These are phyloP conservation scores for Papilio polyxenes DNA, from an alignment of 1,140 invertebrate species.

Conservation along the genomic window DNA sequence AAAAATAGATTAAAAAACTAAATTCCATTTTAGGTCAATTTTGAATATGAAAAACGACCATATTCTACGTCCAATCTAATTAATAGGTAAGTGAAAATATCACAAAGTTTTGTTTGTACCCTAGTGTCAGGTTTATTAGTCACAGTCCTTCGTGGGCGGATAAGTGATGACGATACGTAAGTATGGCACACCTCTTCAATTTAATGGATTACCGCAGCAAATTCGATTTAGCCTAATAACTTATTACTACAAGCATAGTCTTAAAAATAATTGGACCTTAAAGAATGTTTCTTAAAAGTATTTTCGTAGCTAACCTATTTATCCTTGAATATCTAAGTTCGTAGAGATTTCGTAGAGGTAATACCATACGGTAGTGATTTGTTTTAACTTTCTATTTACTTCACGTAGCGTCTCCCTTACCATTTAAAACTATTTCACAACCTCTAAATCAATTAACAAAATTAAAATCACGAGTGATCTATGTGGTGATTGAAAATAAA, in stretches of 20 bases:
- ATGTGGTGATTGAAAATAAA: no score
- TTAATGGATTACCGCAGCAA: slow-evolving; percentile 27
- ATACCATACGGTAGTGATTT: no score
- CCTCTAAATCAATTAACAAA: no score
- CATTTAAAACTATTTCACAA: no score
- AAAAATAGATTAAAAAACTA: not conserved
- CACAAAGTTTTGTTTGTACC: slow-evolving; percentile 52
- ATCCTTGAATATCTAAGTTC: no score
- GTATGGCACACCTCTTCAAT: slow-evolving; percentile 35
- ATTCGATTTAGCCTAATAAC: not conserved
- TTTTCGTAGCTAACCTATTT: no score
- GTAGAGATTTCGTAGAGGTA: no score
- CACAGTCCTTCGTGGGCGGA: slow-evolving; percentile 47
- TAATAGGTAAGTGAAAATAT: slow-evolving; percentile 38
- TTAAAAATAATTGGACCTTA: no score
- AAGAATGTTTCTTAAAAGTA: no score
- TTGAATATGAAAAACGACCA: not conserved
- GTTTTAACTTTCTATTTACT: no score
- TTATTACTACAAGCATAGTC: not conserved
- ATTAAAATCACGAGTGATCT: no score
- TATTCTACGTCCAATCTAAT: not conserved
- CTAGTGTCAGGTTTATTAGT: slow-evolving; percentile 52
- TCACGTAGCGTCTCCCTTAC: no score
- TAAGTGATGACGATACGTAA: slow-evolving; percentile 20
- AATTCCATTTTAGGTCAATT: not conserved